phyloP scores from a whole-genome alignment of 2,797 vertebrate genomes.

The Agapornis canus region DNA sequence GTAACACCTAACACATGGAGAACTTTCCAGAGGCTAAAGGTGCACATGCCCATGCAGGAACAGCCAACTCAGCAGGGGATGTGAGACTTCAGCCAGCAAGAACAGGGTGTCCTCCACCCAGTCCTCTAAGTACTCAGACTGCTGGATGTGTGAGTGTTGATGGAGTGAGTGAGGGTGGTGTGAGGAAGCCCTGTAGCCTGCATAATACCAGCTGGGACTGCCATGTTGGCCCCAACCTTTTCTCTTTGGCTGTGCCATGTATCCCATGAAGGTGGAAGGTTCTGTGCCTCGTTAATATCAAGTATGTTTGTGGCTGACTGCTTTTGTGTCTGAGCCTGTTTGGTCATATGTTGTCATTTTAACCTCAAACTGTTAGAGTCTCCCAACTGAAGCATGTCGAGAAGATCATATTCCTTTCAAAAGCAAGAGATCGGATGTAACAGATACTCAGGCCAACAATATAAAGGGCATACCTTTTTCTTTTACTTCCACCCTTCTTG shows the following conservation, averaged over 20 bases:
- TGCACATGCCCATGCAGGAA: rapidly evolving
- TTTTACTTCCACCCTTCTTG: background rate
- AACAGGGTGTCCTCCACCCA: rapidly evolving
- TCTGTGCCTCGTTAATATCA: background rate
- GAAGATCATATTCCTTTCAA: background rate
- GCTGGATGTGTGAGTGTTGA: background rate
- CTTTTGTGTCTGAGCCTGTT: background rate
- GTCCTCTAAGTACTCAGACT: rapidly evolving
- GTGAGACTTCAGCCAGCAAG: background rate
- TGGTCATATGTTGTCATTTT: background rate
- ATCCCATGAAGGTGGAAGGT: background rate
- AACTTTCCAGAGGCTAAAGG: background rate
- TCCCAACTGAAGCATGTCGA: background rate
- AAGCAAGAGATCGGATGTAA: background rate
- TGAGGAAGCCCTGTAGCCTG: background rate
- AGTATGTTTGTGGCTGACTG: background rate
- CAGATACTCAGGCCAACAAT: background rate
- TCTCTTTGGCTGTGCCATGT: background rate
- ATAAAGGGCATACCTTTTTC: background rate
- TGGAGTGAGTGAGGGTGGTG: rapidly evolving
- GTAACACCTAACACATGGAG: rapidly evolving
- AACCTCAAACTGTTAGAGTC: background rate
- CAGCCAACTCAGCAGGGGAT: background rate
- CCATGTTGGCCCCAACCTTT: rapidly evolving
- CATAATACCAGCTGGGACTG: background rate